Percentiles rank a stretch among this genome's conserved stretches.
Conservation (phyloP, 2,113 vertebrate species). For the Suricata suricatta region DNA sequence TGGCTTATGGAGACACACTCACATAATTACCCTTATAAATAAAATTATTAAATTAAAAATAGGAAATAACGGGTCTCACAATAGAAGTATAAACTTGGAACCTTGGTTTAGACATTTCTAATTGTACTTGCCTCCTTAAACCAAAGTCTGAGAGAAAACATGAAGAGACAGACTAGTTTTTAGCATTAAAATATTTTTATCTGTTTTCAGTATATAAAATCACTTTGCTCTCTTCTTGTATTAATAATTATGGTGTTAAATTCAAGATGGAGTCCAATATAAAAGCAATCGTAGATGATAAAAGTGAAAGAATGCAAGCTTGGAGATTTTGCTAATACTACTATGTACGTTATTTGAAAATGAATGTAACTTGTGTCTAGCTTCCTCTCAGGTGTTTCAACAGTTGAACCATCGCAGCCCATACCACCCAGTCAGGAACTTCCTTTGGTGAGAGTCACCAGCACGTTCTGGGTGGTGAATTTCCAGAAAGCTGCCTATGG, state of each 20-base stretch:
- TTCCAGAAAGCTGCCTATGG: neutral
- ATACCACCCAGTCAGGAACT: neutral
- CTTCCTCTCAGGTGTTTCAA: neutral
- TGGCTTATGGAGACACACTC: neutral
- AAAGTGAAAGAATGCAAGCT: neutral
- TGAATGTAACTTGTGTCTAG: neutral
- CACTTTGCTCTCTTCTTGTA: neutral
- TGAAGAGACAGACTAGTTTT: neutral
- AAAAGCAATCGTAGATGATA: neutral
- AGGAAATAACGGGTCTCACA: neutral
- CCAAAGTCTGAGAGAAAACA: neutral
- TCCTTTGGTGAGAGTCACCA: neutral
- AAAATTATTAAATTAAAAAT: neutral
- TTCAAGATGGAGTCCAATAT: neutral
- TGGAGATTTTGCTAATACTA: neutral
- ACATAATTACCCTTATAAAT: neutral
- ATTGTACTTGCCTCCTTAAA: neutral
- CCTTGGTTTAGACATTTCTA: neutral
- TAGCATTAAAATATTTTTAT: neutral
- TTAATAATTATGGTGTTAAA: neutral
- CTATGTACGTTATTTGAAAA: neutral
- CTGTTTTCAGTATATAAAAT: slow-evolving; percentile 4
- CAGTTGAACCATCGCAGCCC: neutral
- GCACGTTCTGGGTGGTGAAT: neutral
- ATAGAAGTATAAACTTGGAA: neutral